Evolutionary conservation across 2,888 invertebrate species (phyloP), one percentile per base, ranked within the genome.

Genomic region (Poecilobothrus nobilitatus): DNA sequence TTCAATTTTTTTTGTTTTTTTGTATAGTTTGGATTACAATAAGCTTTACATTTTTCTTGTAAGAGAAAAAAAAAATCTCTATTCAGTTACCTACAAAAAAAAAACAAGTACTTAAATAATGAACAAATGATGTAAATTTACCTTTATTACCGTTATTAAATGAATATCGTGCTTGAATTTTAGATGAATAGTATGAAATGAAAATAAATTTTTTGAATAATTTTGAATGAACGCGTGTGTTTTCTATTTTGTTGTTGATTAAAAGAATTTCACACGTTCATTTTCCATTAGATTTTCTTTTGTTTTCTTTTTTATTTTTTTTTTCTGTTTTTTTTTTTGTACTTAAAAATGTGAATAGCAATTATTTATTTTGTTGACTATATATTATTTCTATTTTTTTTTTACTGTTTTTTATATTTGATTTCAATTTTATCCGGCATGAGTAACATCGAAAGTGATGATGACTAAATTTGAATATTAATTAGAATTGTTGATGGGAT

Each of bases 371-470:
- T 41, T 41, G 41, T 41, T 41, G 2, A 41, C 41, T 41, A 15
- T 15, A 15, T 15, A 9, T 53, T 53, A 15, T 53, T 44, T 18
- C 2, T 53, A 18, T n/a, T 53, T 53, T 53, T 53, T 53, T 18
- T 53, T 18, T 53, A 18, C 12, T 44, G 10, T 44, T 53, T 41
- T 41, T n/a, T 53, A 53, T 18, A 53, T n/a, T 53, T 53, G 27
- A 27, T 37, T 37, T 7, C 12, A 37, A 6, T 53, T 53, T 53
- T 18, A 53, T 53, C 15, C 15, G 18, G 9, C 53, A 53, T 53
- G 53, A 53, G 6, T 53, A 53, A 53, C n/a, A 53, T 53, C 53
- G 53, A 53, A 53, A 53, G 53, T 53, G 53, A 53, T 53, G 53
- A 53, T 53, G 53, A 53, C 53, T 53, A 53, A 53, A 6, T 2